Base-by-base conservation (phyloP, 2,113 vertebrate genomes). In the Maccullochella peelii region DNA sequence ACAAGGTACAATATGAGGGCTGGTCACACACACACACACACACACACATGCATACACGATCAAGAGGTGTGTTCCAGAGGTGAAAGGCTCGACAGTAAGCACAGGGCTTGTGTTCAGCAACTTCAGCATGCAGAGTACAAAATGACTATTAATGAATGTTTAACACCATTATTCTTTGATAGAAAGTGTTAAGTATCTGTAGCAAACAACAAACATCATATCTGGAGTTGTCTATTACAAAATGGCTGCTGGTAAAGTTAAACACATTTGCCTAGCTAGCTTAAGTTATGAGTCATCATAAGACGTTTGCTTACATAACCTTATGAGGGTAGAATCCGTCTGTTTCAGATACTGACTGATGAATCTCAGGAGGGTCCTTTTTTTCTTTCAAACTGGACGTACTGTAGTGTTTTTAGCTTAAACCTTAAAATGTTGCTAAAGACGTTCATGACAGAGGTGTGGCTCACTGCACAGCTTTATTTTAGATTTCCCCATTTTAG, bases 221-320 rank as follows among this genome's bases (percentile, higher is more conserved):
- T 8, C 47, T 30, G 23, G 18, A 55, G 36, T 23, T 0, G 16
- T 55, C 61, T 54, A 33, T 59, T 47, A 38, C 0, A n/a, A 57
- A 71, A 21, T 14, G 27, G 30, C 54, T 73, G 73, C 50, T 77
- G 27, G 4, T 6, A 10, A 6, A 79, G 57, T 79, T n/a, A 77
- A 67, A 49, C 57, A 59, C 67, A 54, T 25, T 44, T 33, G 47
- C 49, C 54, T 25, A 1, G 25, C 33, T 40, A 33, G 16, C 52
- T 42, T 16, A 21, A 72, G 21, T 55, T 49, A n/a, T 83, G 9
- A 83, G 68, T 88, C 81, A 86, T 77, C 30, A 57, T 0, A 42
- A 66, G 58, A 79, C 23, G 5, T 86, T 57, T 74, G 44, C 72
- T 87, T 83, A 79, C 66, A 68, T 58, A 79, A 79, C 80, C 74